These are phyloP conservation scores for Tiphia femorata DNA, from an alignment of 2,888 invertebrate genomes.

Conservation along the genomic window DNA sequence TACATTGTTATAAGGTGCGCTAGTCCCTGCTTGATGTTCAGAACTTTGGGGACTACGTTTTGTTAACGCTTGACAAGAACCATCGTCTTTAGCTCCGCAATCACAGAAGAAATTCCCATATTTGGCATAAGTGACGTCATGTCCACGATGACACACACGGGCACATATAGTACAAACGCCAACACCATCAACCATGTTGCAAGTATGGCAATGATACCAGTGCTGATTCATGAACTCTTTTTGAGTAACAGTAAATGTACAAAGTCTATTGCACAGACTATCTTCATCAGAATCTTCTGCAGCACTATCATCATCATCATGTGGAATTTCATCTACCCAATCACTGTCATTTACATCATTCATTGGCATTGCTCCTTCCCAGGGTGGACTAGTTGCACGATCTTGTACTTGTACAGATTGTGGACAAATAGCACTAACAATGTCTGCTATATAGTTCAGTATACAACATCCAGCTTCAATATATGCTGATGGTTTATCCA, in stretches of 20 bases:
- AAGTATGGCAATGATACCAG: conserved; percentile 99
- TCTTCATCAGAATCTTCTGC: conserved; percentile 95
- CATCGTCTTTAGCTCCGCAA: conserved; percentile 96
- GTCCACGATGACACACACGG: conserved; percentile 95
- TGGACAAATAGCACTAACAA: conserved; percentile 73
- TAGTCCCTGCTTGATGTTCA: conserved; percentile 51
- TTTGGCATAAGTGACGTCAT: conserved; percentile 97
- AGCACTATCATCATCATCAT: conserved; percentile 93
- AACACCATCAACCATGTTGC: conserved; percentile 97
- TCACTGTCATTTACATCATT: conserved; percentile 77
- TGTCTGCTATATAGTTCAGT: conserved; percentile 87
- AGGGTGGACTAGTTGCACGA: conserved; percentile 78
- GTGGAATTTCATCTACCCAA: conserved; percentile 85
- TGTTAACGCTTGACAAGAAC: conserved; percentile 76
- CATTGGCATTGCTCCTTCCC: conserved; percentile 77
- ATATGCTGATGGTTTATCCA: conserved; percentile 72
- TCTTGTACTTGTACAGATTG: conserved; percentile 53
- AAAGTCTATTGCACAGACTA: conserved; percentile 89
- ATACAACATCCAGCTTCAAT: conserved; percentile 86
- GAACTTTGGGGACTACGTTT: conserved; percentile 74
- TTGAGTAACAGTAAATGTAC: conserved; percentile 96
- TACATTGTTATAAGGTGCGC: conserved; percentile 30
- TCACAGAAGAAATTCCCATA: conserved; percentile 99
- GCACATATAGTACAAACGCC: conserved; percentile 99
- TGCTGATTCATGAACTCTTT: conserved; percentile 98